Evolutionary conservation across 2,797 vertebrate genomes (phyloP).

Genomic region (Tiaroga cobitis): DNA sequence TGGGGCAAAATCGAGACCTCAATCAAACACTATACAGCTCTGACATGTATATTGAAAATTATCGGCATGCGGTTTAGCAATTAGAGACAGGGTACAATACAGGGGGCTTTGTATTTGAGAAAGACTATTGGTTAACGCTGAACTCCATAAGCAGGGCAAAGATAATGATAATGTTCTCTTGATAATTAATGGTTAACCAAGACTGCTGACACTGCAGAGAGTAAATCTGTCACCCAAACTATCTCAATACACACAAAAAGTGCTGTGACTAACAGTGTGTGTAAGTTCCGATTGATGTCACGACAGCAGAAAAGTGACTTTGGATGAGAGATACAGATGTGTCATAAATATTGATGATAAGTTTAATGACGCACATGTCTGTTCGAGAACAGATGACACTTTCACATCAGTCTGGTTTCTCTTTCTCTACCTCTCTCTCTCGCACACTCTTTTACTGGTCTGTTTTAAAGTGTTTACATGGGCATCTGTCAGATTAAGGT

Average conservation of each 20-base stretch:
- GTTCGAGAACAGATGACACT: conserved; percentile 47
- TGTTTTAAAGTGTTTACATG: neutral
- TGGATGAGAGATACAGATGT: conserved; percentile 30
- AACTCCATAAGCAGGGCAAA: conserved; percentile 21
- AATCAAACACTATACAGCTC: conserved; percentile 9
- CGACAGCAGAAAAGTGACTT: conserved; percentile 13
- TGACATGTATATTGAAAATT: neutral
- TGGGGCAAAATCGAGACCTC: neutral
- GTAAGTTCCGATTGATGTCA: conserved; percentile 30
- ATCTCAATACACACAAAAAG: conserved; percentile 25
- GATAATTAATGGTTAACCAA: conserved; percentile 49
- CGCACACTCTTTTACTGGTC: conserved; percentile 8
- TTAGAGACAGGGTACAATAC: neutral
- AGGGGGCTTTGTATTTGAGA: conserved; percentile 8
- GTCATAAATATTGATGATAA: conserved; percentile 50
- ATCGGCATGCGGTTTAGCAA: neutral
- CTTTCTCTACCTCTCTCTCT: neutral
- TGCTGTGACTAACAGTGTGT: conserved; percentile 49
- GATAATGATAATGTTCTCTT: conserved; percentile 44
- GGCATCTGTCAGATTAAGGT: neutral
- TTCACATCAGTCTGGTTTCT: conserved; percentile 54
- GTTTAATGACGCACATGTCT: conserved; percentile 46
- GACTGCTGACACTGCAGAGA: conserved; percentile 45
- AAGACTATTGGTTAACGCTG: conserved; percentile 9
- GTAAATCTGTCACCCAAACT: conserved; percentile 56